Base-by-base conservation (phyloP, 1,140 invertebrate genomes). In the Phthorimaea operculella region DNA sequence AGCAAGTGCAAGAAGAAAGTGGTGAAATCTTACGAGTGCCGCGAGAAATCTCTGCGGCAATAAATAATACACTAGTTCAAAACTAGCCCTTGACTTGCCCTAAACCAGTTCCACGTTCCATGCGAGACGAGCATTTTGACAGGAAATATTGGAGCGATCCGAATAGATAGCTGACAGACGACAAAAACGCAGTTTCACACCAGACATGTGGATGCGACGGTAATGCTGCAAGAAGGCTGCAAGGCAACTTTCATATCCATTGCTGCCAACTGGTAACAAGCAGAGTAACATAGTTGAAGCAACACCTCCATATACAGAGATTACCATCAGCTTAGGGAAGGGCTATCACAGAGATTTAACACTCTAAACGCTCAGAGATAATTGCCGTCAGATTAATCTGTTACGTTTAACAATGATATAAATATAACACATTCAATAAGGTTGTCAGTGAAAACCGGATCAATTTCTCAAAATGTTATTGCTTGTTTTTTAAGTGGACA, bases 61-160 rank as follows among this genome's bases (percentile, higher is more conserved):
- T 78, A 82, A 78, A 82, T 82, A 82, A 78, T 79, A 71, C 75
- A 79, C 75, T 72, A 78, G 72, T 76, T 79, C 66, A 59, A 62
- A 67, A 64, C 58, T 59, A 69, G 79, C 75, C 79, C 79, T 82
- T 28, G 21, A 28, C 21, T 73, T 58, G 55, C 58, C 52, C 66
- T 47, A 16, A 15, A 15, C 16, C 15, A 16, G 14, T 47, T 47
- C 11, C 14, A 11, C 39, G 14, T 42, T 42, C 11, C 15, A 16
- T 28, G 56, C 53, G 60, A 52, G 63, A 66, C 68, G 57, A 60
- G 69, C 68, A 54, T 59, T 70, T 72, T 55, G 55, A 68, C 54
- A 62, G 64, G 57, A 68, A 64, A 66, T 70, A 65, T 66, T 50
- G 21, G 48, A 50, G 18, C 48, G 21, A 21, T 50, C 11, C 21